Base-by-base conservation (phyloP, 2,113 vertebrate species). In the Pseudopodoces humilis region DNA sequence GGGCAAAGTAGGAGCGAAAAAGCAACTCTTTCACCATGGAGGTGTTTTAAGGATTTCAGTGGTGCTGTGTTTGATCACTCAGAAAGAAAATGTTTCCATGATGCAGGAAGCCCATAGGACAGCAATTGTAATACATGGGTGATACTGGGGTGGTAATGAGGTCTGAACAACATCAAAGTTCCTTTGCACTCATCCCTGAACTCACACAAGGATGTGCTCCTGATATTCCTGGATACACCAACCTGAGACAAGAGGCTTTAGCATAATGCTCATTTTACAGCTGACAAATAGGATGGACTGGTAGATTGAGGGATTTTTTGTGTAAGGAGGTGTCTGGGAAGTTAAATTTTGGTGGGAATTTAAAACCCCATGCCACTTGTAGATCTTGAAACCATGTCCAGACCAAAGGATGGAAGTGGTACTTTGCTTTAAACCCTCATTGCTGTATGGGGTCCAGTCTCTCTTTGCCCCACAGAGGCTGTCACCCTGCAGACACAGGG, bases 381-480 rank as follows among this genome's bases (percentile, higher is more conserved):
- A 43, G 43, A 53, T 3, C 18, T 44, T 59, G 39, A 94, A 37
- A 74, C 22, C 21, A 13, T 4, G 8, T 37, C 25, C 56, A 65
- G 50, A 55, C 5, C 5, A 39, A 80, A 69, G 0, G 2, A 21
- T n/a, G 9, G 31, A 24, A 50, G 39, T 21, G 22, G 2, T 43
- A 33, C 31, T 74, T 72, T 1, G 0, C n/a, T 81, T 69, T 14
- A 41, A 35, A 20, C 20, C n/a, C 25, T 11, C 6, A 1, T 13
- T 76, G 11, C 13, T 71, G 7, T 5, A 18, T 50, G 13, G 12
- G 31, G 13, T 15, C 21, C 67, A 37, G 56, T 5, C 10, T 89
- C 46, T 74, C 50, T 78, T 31, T 69, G 20, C 11, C n/a, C 41
- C n/a, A 24, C 30, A 56, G 21, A 64, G 17, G 25, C 41, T 79